Percentiles rank a stretch among this genome's conserved stretches.
Conservation (phyloP, 2,888 invertebrate species). For the Hypomecis atomaria region DNA sequence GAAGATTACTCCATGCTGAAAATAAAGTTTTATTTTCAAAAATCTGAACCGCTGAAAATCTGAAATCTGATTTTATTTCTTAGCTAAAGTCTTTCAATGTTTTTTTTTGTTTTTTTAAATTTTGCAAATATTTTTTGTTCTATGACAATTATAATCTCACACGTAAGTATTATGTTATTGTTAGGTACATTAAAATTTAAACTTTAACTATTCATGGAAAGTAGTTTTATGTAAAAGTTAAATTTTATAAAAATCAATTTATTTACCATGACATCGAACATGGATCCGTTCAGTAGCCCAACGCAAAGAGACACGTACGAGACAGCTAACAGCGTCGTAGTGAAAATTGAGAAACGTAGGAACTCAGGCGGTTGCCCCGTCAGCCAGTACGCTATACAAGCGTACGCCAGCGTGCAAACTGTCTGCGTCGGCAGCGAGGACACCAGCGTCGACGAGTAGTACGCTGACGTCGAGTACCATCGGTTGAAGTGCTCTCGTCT, state of each 20-base stretch:
- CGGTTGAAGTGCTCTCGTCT: slow-evolving; percentile 94
- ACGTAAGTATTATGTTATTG: too few relatives aligned
- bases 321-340: slow-evolving; percentile 89
- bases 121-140: too few relatives aligned
- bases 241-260: not conserved
- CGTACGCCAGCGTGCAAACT: slow-evolving; percentile 90
- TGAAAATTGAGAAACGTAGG: slow-evolving; percentile 88
- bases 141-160: too few relatives aligned
- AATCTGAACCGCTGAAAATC: too few relatives aligned
- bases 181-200: too few relatives aligned
- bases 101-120: too few relatives aligned
- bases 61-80: too few relatives aligned
- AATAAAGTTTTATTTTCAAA: too few relatives aligned
- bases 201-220: slow-evolving; percentile 13
- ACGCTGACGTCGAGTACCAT: slow-evolving; percentile 94
- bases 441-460: slow-evolving; percentile 91
- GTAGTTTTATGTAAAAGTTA: too few relatives aligned
- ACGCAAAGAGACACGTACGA: slow-evolving; percentile 94
- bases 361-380: slow-evolving; percentile 93
- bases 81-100: too few relatives aligned
- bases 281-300: slow-evolving; percentile 93
- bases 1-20: slow-evolving; percentile 94
- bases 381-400: slow-evolving; percentile 92
- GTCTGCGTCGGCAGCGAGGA: slow-evolving; percentile 93
- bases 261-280: slow-evolving; percentile 89